phyloP scores from a whole-genome alignment of 2,113 vertebrate species.

The Capreolus pygargus region DNA sequence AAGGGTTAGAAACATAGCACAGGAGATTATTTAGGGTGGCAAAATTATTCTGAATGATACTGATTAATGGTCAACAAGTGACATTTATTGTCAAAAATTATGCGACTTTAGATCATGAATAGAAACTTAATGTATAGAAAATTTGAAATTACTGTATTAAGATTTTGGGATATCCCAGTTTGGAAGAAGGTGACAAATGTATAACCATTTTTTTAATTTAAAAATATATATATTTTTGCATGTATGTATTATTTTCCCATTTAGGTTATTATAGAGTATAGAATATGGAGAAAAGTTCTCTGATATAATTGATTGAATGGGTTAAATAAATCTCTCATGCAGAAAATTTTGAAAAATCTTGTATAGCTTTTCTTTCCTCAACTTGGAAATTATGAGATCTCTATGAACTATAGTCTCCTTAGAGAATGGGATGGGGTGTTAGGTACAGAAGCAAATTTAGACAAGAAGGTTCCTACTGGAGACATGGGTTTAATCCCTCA shows the following conservation, averaged over 20 bases:
- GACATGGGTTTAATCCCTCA: neutral
- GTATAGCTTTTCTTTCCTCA: neutral
- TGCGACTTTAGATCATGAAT: neutral
- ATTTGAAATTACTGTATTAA: neutral
- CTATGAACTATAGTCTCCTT: neutral
- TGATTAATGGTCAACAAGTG: neutral
- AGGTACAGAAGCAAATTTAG: neutral
- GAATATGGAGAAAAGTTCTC: neutral
- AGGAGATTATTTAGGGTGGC: neutral
- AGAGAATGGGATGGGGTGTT: neutral
- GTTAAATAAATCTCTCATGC: neutral
- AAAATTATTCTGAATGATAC: neutral
- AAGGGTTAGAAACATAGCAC: neutral
- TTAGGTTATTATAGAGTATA: neutral
- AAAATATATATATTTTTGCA: neutral
- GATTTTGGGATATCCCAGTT: neutral
- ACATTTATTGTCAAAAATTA: neutral
- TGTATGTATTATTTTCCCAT: neutral
- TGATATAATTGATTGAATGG: neutral
- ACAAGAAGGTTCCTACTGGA: neutral
- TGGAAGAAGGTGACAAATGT: neutral
- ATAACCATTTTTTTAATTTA: neutral
- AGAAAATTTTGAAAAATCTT: neutral
- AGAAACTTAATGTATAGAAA: neutral
- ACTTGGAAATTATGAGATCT: neutral